A percentile compares a stretch with the other conserved stretches of the same genome.
Evolutionary conservation across 2,797 vertebrate species (phyloP).

Genomic region (Sitta carolinensis): DNA sequence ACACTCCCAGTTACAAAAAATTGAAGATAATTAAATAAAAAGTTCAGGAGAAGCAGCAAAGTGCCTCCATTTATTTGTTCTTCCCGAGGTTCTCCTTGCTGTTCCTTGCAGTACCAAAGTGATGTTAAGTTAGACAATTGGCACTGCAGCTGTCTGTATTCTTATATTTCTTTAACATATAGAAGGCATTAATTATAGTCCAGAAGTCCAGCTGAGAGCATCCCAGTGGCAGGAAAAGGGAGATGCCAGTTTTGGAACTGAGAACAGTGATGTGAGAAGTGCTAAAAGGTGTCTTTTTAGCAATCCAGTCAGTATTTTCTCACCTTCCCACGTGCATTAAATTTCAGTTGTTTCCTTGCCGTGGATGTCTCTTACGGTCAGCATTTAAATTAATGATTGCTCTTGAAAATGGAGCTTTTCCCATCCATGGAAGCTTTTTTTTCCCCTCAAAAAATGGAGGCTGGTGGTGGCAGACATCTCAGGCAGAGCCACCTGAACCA

Average conservation of each 20-base stretch:
- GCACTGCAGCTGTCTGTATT: background rate
- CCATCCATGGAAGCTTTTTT: background rate
- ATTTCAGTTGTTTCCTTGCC: background rate
- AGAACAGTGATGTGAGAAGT: background rate
- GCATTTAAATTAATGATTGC: background rate
- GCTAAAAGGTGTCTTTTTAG: conserved; percentile 15
- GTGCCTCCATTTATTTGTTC: background rate
- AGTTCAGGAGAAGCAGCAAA: background rate
- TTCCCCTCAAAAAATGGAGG: background rate
- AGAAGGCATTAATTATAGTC: conserved; percentile 12
- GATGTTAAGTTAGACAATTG: background rate
- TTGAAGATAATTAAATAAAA: background rate
- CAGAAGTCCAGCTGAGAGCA: conserved; percentile 30
- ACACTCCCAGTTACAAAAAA: background rate
- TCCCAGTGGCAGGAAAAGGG: background rate
- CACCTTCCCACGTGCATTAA: conserved; percentile 2
- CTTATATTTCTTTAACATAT: background rate
- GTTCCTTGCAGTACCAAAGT: background rate
- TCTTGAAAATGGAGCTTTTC: background rate
- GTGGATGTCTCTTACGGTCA: background rate
- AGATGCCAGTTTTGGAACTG: conserved; percentile 31
- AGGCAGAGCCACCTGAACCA: background rate
- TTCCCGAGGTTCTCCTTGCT: background rate
- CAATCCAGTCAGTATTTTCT: background rate
- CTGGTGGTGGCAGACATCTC: background rate